phyloP scores from a whole-genome alignment of 2,113 vertebrate species.

The Nansenia antarctica region DNA sequence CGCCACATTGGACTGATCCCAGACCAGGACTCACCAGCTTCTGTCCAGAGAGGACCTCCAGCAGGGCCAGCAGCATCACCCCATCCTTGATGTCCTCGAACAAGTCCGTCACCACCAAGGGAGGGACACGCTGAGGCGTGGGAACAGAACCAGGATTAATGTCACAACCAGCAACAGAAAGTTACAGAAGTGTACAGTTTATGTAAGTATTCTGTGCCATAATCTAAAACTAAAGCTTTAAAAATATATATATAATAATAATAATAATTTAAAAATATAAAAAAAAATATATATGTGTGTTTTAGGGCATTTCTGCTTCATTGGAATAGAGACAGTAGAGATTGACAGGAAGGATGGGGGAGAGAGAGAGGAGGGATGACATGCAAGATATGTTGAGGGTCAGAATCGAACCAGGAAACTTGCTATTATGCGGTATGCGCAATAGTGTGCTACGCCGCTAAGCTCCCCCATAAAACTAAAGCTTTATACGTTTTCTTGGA shows the following conservation, averaged over 20 bases:
- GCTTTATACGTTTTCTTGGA: slow-evolving; percentile 39
- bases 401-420: too few relatives aligned
- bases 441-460: too few relatives aligned
- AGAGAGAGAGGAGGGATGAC: too few relatives aligned
- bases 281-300: too few relatives aligned
- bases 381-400: too few relatives aligned
- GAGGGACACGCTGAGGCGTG: slow-evolving; percentile 81
- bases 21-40: slow-evolving; percentile 82
- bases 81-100: slow-evolving; percentile 97
- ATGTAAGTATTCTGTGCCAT: slow-evolving; percentile 14
- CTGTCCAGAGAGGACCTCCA: slow-evolving; percentile 92
- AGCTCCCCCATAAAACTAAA: slow-evolving; percentile 43
- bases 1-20: neutral
- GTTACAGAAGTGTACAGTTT: slow-evolving; percentile 19
- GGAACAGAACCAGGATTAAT: slow-evolving; percentile 9
- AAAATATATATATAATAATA: too few relatives aligned
- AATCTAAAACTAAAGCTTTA: slow-evolving; percentile 34
- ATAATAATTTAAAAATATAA: too few relatives aligned
- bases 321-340: too few relatives aligned
- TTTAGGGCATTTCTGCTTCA: too few relatives aligned
- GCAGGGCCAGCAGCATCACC: slow-evolving; percentile 85
- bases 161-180: neutral
- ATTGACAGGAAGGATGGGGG: too few relatives aligned
- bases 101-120: slow-evolving; percentile 86
- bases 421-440: too few relatives aligned